Evolutionary conservation across 2,888 invertebrate genomes (phyloP), one percentile per base, ranked within the genome.

Genomic region (Euphydryas editha): DNA sequence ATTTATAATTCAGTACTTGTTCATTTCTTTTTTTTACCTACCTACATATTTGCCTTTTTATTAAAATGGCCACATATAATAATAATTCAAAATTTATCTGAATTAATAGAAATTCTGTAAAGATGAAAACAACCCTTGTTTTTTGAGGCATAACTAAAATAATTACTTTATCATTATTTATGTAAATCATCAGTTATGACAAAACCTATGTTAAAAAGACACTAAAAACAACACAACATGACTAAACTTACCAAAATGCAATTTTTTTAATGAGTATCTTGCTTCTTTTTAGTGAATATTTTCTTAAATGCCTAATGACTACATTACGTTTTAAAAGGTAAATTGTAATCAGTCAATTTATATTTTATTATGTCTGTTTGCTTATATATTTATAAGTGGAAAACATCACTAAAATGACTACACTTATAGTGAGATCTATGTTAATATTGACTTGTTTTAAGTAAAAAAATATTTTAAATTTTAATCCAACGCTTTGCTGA

Each of bases 391-490:
- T n/a, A n/a, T n/a, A n/a, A n/a, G 62, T 46, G 47, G 62, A 36
- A 17, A 21, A 47, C 39, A 47, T 54, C 44, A 73, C 63, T 47
- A 70, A 72, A 78, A 76, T 82, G 81, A 85, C 84, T 86, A 83
- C 77, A 76, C 78, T 77, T 75, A 75, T 74, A 62, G 74, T 84
- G 87, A 87, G 87, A 87, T 87, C 87, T 76, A 78, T 79, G 77
- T 82, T 82, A 69, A 74, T 68, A 73, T 78, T 78, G 81, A 85
- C 82, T 85, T 81, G 46, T 73, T 71, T 71, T 71, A 72, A 64
- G 68, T 72, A 72, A 65, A 57, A 72, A 69, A 42, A 46, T 62
- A 59, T 64, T 67, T 59, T 55, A 67, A 44, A 17, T 18, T 68
- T 63, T 66, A 57, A 62, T 58, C 18, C 51, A 63, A 44, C 39